phyloP scores from a whole-genome alignment of 2,888 invertebrate species.

The Timandra comae region DNA sequence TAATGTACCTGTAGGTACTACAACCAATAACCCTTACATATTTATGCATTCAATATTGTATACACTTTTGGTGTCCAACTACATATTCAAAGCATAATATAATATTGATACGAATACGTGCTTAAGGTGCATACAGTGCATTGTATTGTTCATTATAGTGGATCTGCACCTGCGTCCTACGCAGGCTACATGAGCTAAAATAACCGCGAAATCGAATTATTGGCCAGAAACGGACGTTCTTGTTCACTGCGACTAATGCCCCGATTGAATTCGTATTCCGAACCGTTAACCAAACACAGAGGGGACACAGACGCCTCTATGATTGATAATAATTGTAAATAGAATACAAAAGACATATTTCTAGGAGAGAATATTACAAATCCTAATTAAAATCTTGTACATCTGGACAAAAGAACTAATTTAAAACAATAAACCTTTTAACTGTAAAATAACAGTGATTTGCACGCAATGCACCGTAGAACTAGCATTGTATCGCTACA shows the following conservation, averaged over 20 bases:
- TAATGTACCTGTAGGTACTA: no score
- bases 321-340: no score
- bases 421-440: no score
- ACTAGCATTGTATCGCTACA: slow-evolving; percentile 51
- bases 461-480: slow-evolving; percentile 43
- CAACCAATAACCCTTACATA: no score
- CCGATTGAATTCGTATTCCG: slow-evolving; percentile 45
- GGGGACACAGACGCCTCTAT: slow-evolving; percentile 19
- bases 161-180: slow-evolving; percentile 52
- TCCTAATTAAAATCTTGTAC: neutral
- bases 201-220: slow-evolving; percentile 72
- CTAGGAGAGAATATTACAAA: no score
- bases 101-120: slow-evolving; percentile 9
- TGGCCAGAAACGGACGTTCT: slow-evolving; percentile 39
- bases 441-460: no score
- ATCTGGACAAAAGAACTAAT: no score
- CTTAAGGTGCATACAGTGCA: slow-evolving; percentile 18
- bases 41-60: no score
- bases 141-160: slow-evolving; percentile 46
- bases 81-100: neutral
- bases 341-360: no score
- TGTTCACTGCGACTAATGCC: slow-evolving; percentile 52
- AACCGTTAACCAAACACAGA: slow-evolving; percentile 43
- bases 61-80: no score
- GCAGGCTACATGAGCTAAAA: slow-evolving; percentile 56